A percentile compares a stretch with the other conserved stretches of the same genome.
Evolutionary conservation across 2,113 vertebrate genomes (phyloP).

Genomic region (Siniperca chuatsi): DNA sequence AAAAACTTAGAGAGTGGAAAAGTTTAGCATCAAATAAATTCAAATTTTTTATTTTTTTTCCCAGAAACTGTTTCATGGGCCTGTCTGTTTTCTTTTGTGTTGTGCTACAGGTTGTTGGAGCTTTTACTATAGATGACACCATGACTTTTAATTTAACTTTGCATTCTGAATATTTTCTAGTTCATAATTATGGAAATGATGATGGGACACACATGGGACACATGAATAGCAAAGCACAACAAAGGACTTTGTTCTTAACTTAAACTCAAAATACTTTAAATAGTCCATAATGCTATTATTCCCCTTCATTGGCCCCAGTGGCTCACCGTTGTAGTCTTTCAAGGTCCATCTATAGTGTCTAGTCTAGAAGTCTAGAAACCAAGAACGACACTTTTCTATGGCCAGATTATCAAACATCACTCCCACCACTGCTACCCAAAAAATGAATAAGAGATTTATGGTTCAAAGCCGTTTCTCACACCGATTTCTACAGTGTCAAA

Average conservation of each 20-base stretch:
- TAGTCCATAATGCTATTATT: not conserved
- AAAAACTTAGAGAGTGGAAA: not conserved
- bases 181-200: conserved; percentile 3
- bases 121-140: not conserved
- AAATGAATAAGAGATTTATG: not conserved
- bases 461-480: conserved; percentile 5
- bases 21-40: not conserved
- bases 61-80: not conserved
- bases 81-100: not conserved
- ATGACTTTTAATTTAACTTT: not conserved
- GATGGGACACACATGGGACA: not conserved
- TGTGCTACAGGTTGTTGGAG: not conserved
- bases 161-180: conserved; percentile 6
- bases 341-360: not conserved
- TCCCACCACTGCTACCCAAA: not conserved
- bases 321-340: not conserved
- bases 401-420: conserved; percentile 3
- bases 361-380: not conserved
- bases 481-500: not conserved
- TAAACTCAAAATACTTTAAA: not conserved
- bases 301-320: not conserved
- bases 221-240: conserved; percentile 1
- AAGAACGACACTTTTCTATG: not conserved
- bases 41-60: not conserved
- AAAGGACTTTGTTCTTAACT: conserved; percentile 2